phyloP scores from a whole-genome alignment of 1,140 invertebrate genomes.

The Drosophila arizonae region DNA sequence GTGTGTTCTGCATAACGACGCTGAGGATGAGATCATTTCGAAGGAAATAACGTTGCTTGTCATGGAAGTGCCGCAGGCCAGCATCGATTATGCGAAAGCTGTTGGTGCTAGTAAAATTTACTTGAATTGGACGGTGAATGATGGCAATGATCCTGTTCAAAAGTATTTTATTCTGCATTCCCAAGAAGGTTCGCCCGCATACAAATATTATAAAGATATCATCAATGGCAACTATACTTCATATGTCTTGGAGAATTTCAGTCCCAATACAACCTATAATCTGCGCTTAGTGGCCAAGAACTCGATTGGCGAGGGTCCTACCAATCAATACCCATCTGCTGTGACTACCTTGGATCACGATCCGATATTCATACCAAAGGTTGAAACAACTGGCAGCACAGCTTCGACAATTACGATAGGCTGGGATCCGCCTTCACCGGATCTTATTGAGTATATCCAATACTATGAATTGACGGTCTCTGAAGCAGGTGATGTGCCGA shows the following conservation, averaged over 20 bases:
- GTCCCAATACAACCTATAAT: conserved; percentile 86
- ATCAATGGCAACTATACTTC: conserved; percentile 86
- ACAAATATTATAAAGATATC: conserved; percentile 83
- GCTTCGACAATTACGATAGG: conserved; percentile 90
- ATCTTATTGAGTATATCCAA: conserved; percentile 88
- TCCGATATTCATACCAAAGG: conserved; percentile 90
- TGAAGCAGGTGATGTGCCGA: conserved; percentile 85
- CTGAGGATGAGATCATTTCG: conserved; percentile 52
- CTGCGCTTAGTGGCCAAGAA: conserved; percentile 85
- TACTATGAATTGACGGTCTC: conserved; percentile 88
- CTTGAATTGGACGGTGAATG: conserved; percentile 91
- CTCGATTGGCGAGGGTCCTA: conserved; percentile 83
- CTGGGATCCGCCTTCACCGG: conserved; percentile 87
- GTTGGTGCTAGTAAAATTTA: conserved; percentile 89
- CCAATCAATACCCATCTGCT: conserved; percentile 83
- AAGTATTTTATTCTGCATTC: conserved; percentile 87
- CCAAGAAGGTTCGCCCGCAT: conserved; percentile 84
- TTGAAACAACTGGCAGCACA: conserved; percentile 90
- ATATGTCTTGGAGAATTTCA: conserved; percentile 86
- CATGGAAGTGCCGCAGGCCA: conserved; percentile 88
- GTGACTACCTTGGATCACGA: conserved; percentile 87
- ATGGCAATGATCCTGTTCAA: conserved; percentile 89
- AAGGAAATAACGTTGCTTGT: conserved; percentile 84
- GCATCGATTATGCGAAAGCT: conserved; percentile 89
- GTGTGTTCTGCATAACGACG: conserved; percentile 82